These are phyloP conservation scores for Oasisia sp. DNA, from an alignment of 2,888 invertebrate species.

Conservation along the genomic window DNA sequence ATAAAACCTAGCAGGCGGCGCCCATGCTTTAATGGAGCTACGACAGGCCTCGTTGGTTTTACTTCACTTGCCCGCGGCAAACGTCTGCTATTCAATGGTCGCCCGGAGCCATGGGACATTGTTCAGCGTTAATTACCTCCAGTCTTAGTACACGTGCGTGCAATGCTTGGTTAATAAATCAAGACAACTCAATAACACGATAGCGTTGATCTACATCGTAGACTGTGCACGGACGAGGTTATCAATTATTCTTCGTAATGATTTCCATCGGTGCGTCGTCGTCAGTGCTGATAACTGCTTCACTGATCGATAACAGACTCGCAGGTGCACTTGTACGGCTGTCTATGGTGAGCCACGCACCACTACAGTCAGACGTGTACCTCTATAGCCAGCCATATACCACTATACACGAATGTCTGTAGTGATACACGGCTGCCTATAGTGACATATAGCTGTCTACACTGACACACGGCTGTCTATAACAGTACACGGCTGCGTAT, in stretches of 20 bases:
- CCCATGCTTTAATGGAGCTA: too few relatives aligned
- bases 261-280: background rate
- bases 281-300: background rate
- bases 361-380: too few relatives aligned
- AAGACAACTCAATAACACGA: slow-evolving; percentile 6
- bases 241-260: background rate
- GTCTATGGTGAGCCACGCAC: background rate
- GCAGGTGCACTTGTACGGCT: background rate
- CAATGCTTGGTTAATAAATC: background rate
- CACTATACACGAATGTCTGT: too few relatives aligned
- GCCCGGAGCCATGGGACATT: background rate
- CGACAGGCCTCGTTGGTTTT: background rate
- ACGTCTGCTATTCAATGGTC: background rate
- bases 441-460: too few relatives aligned
- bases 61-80: background rate
- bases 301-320: background rate
- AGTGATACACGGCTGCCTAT: too few relatives aligned
- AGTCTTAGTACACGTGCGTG: background rate
- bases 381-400: too few relatives aligned
- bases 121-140: background rate
- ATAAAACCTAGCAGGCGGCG: too few relatives aligned
- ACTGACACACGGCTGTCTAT: too few relatives aligned
- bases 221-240: background rate
- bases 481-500: too few relatives aligned
- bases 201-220: background rate